phyloP scores from a whole-genome alignment of 2,888 invertebrate species.

The Sminthurides aquaticus region DNA sequence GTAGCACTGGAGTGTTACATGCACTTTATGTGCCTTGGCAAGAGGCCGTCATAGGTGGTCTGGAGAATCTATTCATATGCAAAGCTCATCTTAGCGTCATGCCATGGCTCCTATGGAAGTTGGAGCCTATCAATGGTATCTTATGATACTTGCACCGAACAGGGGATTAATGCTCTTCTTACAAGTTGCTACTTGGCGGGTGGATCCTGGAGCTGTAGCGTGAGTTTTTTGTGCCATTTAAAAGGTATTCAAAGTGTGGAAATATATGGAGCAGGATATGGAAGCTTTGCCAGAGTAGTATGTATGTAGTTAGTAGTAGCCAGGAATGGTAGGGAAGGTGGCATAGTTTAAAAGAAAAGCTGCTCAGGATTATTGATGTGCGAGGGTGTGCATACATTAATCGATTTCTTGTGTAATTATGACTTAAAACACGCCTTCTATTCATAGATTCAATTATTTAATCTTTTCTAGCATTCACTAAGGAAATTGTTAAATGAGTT shows the following conservation, averaged over 20 bases:
- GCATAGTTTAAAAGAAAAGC: not conserved
- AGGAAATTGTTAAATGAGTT: not conserved
- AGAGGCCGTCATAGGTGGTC: constrained; percentile 27
- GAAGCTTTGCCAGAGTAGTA: too few relatives aligned
- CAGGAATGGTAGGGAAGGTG: not conserved
- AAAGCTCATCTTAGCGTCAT: too few relatives aligned
- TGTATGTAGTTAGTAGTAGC: too few relatives aligned
- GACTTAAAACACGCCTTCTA: constrained; percentile 43
- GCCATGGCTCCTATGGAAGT: too few relatives aligned
- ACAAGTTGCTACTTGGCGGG: too few relatives aligned
- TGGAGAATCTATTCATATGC: constrained; percentile 42
- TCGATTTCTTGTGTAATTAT: constrained; percentile 44
- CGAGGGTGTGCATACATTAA: constrained; percentile 32
- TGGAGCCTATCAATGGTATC: too few relatives aligned
- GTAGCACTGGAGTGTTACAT: not conserved
- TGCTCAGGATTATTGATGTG: not conserved
- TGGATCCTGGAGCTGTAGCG: too few relatives aligned
- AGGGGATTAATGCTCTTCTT: too few relatives aligned
- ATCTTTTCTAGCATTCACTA: constrained; percentile 3
- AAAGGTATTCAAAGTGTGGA: too few relatives aligned
- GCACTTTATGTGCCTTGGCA: not conserved
- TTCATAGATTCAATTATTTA: constrained; percentile 29
- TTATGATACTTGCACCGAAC: too few relatives aligned
- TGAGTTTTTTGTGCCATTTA: too few relatives aligned
- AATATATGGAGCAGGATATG: too few relatives aligned